Evolutionary conservation across 2,888 invertebrate genomes (phyloP).

Genomic region (Trisateles emortualis): DNA sequence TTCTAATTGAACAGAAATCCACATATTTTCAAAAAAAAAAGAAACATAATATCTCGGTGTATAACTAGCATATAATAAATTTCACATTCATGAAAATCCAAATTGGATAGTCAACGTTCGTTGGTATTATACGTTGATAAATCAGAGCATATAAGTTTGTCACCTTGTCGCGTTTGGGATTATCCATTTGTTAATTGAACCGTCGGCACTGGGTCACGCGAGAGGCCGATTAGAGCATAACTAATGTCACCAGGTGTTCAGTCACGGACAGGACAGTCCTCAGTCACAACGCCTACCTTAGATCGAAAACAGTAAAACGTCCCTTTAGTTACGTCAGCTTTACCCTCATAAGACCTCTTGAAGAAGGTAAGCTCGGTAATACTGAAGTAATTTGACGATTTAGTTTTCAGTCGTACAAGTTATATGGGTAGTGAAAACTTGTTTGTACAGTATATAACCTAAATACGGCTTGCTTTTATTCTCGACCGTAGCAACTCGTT

Average conservation of each 20-base stretch:
- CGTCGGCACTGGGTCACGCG: conserved; percentile 68
- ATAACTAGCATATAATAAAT: conserved; percentile 5
- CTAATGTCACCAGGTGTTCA: conserved; percentile 39
- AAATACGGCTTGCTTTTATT: not conserved
- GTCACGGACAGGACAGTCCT: conserved; percentile 36
- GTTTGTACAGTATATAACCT: not conserved
- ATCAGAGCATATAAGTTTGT: conserved; percentile 66
- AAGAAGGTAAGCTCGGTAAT: conserved; percentile 42
- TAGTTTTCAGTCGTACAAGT: conserved; percentile 24
- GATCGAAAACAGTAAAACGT: conserved; percentile 34
- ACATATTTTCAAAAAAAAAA: not conserved
- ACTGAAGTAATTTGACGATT: conserved; percentile 38
- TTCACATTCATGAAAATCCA: conserved; percentile 16
- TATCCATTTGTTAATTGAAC: conserved; percentile 80
- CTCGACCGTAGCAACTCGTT: not conserved
- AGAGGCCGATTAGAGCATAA: conserved; percentile 62
- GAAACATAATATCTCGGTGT: not conserved
- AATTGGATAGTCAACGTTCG: conserved; percentile 33
- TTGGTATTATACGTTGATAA: conserved; percentile 41
- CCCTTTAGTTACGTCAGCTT: conserved; percentile 36
- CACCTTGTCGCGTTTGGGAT: conserved; percentile 62
- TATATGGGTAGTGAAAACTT: not conserved
- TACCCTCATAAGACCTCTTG: conserved; percentile 37
- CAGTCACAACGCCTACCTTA: conserved; percentile 20
- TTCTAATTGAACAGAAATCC: not conserved